Base-by-base conservation (phyloP, 1,140 invertebrate species). In the Forficula auricularia region DNA sequence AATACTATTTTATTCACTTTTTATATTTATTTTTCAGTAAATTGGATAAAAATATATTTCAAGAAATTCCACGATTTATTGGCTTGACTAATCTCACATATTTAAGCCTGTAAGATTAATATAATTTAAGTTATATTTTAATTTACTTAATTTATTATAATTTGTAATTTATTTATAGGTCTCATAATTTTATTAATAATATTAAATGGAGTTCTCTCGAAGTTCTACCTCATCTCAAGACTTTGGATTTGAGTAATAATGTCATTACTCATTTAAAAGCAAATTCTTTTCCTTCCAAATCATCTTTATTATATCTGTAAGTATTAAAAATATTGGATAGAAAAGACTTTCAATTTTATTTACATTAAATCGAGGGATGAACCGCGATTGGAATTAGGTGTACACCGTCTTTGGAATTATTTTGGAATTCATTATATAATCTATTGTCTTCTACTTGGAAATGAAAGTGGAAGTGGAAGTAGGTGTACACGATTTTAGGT, bases 161-260 rank as follows among this genome's bases (percentile, higher is more conserved):
- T 27, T 27, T 36, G 3, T 16, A 14, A 32, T 30, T 42, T 41
- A 31, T 19, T 54, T 54, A 13, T 44, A 63, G 61, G 30, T 66
- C 76, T 46, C 70, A 74, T 50, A 83, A 83, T 60, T 63, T 61
- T 34, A 79, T 83, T 50, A 58, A 52, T 31, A 58, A 54, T 32
- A 71, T 82, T 46, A 66, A 71, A 44, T 59, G 63, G 19, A 65
- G 60, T 8, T 67, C 68, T 18, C 72, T 88, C 50, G 57, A 67
- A 1, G 61, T 65, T 20, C 68, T 87, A 38, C 62, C 67, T 0
- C 58, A 64, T 16, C 59, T 83, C 0, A 64, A 67, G 48, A 56
- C 59, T 14, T 60, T 83, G 18, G 66, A 75, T 57, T 52, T 84
- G 30, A 70, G 68, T 48, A 64, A 63, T 47, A 83, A 83, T 59